phyloP scores from a whole-genome alignment of 2,797 vertebrate species.

The Rhyacichthys aspro region DNA sequence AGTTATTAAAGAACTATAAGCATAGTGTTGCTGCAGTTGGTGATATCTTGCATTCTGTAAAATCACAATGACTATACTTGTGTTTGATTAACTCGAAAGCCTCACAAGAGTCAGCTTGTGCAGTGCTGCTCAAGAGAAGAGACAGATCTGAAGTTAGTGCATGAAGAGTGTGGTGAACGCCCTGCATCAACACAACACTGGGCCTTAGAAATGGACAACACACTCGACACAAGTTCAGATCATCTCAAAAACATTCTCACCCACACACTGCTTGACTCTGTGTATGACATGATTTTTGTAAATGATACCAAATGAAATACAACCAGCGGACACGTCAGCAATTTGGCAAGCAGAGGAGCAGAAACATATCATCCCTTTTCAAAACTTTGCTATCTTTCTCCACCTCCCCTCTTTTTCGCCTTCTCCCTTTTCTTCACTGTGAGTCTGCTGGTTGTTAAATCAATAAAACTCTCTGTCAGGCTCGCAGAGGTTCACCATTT shows the following conservation, averaged over 20 bases:
- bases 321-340: conserved; percentile 53
- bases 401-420: conserved; percentile 65
- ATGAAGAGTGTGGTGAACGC: conserved; percentile 46
- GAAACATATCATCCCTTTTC: conserved; percentile 74
- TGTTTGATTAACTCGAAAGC: conserved; percentile 12
- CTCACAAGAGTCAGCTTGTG: conserved; percentile 18
- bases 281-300: conserved; percentile 57
- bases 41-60: not conserved
- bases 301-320: conserved; percentile 62
- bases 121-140: conserved; percentile 27
- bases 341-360: conserved; percentile 53
- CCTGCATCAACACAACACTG: conserved; percentile 41
- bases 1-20: not conserved
- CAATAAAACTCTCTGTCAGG: conserved; percentile 94
- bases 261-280: conserved; percentile 24
- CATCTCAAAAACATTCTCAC: conserved; percentile 56
- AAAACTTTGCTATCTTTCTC: conserved; percentile 78
- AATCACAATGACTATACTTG: conserved; percentile 12
- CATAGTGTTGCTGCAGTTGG: not conserved
- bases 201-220: conserved; percentile 48
- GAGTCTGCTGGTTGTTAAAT: conserved; percentile 90
- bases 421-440: conserved; percentile 68
- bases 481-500: conserved; percentile 90
- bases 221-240: conserved; percentile 35
- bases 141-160: conserved; percentile 36